phyloP scores from a whole-genome alignment of 1,140 invertebrate genomes.

The Anastrepha obliqua region DNA sequence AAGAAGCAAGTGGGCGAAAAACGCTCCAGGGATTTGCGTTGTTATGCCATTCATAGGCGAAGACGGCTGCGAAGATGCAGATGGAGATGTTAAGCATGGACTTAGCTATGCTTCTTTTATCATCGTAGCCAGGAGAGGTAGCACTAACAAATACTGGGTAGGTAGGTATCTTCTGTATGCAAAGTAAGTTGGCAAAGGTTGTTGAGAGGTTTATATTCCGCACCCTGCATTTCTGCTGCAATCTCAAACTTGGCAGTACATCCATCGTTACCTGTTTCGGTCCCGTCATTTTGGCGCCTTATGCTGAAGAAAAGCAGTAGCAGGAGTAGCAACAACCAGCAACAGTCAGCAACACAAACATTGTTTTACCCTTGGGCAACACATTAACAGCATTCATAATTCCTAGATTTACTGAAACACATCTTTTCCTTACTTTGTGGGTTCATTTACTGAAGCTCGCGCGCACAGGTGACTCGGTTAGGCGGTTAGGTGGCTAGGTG shows the following conservation, averaged over 20 bases:
- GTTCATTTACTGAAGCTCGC: constrained; percentile 14
- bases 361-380: constrained; percentile 32
- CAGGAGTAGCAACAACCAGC: neutral
- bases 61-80: neutral
- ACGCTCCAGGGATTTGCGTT: constrained; percentile 29
- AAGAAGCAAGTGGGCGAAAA: constrained; percentile 23
- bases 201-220: neutral
- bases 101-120: neutral
- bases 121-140: neutral
- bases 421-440: neutral
- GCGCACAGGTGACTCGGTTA: constrained; percentile 5
- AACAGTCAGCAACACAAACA: neutral
- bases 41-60: neutral
- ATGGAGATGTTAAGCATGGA: constrained; percentile 30
- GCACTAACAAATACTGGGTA: constrained; percentile 1
- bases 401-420: constrained; percentile 42
- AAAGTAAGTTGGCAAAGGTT: constrained; percentile 42
- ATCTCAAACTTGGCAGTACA: neutral
- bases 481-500: neutral
- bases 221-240: neutral
- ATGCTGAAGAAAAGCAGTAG: neutral
- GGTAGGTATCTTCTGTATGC: neutral
- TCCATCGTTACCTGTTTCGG: neutral
- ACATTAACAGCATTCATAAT: constrained; percentile 52
- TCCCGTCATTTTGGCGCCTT: neutral